Evolutionary conservation across 2,113 vertebrate species (phyloP), one percentile per base, ranked within the genome.

Genomic region (Saccopteryx leptura): DNA sequence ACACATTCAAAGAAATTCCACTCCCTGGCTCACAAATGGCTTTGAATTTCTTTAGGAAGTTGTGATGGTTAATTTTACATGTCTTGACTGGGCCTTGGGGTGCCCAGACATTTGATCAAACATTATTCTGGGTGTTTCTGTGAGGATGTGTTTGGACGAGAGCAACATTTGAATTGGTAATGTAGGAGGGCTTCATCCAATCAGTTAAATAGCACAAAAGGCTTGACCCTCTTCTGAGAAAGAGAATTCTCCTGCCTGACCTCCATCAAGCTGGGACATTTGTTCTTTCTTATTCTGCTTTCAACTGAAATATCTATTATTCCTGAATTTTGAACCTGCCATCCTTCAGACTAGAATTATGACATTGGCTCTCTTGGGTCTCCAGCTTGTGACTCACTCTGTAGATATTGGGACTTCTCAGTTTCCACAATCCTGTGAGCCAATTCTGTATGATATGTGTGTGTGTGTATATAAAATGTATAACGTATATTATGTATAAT

Each of bases 11-110:
- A 96, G 81, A 93, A 19, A 23, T 61, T 87, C 50, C 60, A 39
- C 14, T 69, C 19, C 1, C 50, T 95, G 28, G 8, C 5, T 95
- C 39, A 71, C 26, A 72, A 78, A 76, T 60, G 56, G 50, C n/a
- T 60, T 89, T 56, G 50, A 26, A 88, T 94, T 93, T 95, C n/a
- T 71, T 96, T 76, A 71, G 50, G 39, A 76, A 88, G 46, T 19
- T 75, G 54, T 90, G n/a, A 60, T 50, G 31, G 80, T 54, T 91
- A 88, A 74, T 93, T 93, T 94, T 74, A 56, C 48, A 11, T 78
- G 33, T 72, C 24, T 39, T 92, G 39, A 66, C 85, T 61, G 58
- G 75, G 23, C 33, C 26, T 9, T 66, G 23, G 54, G 23, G 46
- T 88, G 23, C 61, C 87, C 52, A 88, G 61, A 72, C 14, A 15